Base-by-base conservation (phyloP, 2,888 invertebrate species). In the Heteromurus nitidus region DNA sequence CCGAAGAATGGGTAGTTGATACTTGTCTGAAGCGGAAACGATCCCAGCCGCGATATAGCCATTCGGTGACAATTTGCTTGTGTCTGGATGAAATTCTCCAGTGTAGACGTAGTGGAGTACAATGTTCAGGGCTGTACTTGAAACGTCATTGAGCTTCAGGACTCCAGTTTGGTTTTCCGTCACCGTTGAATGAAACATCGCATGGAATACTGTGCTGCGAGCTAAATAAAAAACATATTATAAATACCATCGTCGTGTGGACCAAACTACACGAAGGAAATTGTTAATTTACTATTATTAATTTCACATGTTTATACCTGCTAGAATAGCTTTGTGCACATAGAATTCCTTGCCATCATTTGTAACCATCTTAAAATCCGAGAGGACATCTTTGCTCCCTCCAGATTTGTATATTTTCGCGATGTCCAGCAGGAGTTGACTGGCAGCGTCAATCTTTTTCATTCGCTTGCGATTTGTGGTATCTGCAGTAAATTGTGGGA, bases 81-180 rank as follows among this genome's bases (percentile, higher is more conserved):
- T n/a, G n/a, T 58, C 55, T 11, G 20, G 62, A 16, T 24, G 50
- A 24, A 75, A 36, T 3, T 13, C 18, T 18, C 55, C 53, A 26
- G 53, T 67, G 55, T 67, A 67, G 11, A 75, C 28, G 55, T 24
- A 75, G 2, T 75, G 55, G 13, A 75, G 55, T 2, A 75, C n/a
- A 9, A 36, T 16, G 5, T 67, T 67, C 16, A 75, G 3, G 9
- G 55, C 42, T 5, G 18, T 20, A 11, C 16, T 11, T 9, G 67
- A 67, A 16, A 75, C 22, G 22, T 75, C 75, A n/a, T 65, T 20
- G 13, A 75, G 22, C 24, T 42, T 64, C 3, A 75, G 36, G 18
- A 75, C 42, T 28, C 75, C 75, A 24, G 55, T 75, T 53, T 55
- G 24, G 2, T 22, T 3, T 30, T 75, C 75, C 11, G 2, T 7